phyloP scores from a whole-genome alignment of 2,888 invertebrate species.

The Plagodis dolabraria region DNA sequence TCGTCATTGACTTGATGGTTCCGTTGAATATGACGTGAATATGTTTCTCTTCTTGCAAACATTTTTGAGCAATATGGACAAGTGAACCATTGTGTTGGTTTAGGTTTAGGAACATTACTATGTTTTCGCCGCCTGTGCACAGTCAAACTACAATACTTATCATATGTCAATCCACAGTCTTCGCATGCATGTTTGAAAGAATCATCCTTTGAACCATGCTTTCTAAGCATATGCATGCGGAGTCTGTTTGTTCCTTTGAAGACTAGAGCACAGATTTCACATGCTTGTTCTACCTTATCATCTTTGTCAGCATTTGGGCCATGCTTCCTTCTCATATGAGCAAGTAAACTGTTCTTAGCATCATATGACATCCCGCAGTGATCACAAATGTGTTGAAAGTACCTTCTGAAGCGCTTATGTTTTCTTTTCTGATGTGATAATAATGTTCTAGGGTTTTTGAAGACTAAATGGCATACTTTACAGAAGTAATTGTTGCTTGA shows the following conservation, averaged over 20 bases:
- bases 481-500: slow-evolving; percentile 53
- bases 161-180: slow-evolving; percentile 73
- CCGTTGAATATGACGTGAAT: slow-evolving; percentile 72
- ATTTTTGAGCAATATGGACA: slow-evolving; percentile 74
- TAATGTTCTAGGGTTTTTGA: slow-evolving; percentile 66
- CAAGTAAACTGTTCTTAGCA: slow-evolving; percentile 69
- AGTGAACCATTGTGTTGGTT: slow-evolving; percentile 60
- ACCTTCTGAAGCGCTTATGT: slow-evolving; percentile 64
- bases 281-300: slow-evolving; percentile 64
- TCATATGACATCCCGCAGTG: slow-evolving; percentile 75
- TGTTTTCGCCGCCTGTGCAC: slow-evolving; percentile 74
- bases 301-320: slow-evolving; percentile 59
- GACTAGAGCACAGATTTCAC: slow-evolving; percentile 73
- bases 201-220: slow-evolving; percentile 69
- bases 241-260: slow-evolving; percentile 71
- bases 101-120: slow-evolving; percentile 50
- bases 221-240: slow-evolving; percentile 75
- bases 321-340: slow-evolving; percentile 74
- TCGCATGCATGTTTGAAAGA: slow-evolving; percentile 67
- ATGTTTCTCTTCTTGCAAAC: slow-evolving; percentile 72
- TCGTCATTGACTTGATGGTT: slow-evolving; percentile 66
- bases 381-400: slow-evolving; percentile 69
- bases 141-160: slow-evolving; percentile 70
- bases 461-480: slow-evolving; percentile 75
- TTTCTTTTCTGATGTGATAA: slow-evolving; percentile 70